These are phyloP conservation scores for Drosophila teissieri DNA, from an alignment of 1,140 invertebrate genomes.

Conservation along the genomic window DNA sequence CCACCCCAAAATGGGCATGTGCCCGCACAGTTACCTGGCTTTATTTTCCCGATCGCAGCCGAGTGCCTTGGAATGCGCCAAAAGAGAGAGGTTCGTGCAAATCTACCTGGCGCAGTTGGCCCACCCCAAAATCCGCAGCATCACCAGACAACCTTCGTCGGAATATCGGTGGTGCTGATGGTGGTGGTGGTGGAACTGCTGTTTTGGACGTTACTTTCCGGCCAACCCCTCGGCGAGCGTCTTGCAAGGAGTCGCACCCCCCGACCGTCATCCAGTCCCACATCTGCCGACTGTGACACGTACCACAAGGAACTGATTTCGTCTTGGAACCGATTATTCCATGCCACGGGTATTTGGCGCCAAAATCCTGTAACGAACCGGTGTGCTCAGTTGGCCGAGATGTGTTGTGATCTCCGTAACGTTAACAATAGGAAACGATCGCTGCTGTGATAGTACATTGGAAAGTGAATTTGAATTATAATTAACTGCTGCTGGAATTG, in stretches of 20 bases:
- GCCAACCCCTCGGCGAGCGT: slow-evolving; percentile 50
- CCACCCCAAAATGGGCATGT: slow-evolving; percentile 61
- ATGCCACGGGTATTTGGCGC: slow-evolving; percentile 27
- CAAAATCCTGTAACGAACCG: slow-evolving; percentile 47
- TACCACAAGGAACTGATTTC: slow-evolving; percentile 46
- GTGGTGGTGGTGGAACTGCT: slow-evolving; percentile 66
- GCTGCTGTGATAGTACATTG: neutral
- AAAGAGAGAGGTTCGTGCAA: slow-evolving; percentile 70
- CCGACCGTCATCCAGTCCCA: neutral
- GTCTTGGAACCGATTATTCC: slow-evolving; percentile 10
- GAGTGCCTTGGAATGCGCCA: slow-evolving; percentile 78
- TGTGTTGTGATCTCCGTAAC: slow-evolving; percentile 27
- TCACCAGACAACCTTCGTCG: slow-evolving; percentile 51
- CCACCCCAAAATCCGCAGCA: slow-evolving; percentile 66
- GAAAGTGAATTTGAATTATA: slow-evolving; percentile 31
- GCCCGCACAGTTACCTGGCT: slow-evolving; percentile 69
- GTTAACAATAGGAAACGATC: slow-evolving; percentile 11
- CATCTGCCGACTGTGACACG: slow-evolving; percentile 43
- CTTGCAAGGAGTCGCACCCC: slow-evolving; percentile 41
- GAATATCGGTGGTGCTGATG: slow-evolving; percentile 44
- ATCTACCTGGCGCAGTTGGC: slow-evolving; percentile 75
- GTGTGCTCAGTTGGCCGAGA: slow-evolving; percentile 23
- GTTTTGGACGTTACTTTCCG: slow-evolving; percentile 64
- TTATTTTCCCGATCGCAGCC: neutral
- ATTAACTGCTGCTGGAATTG: slow-evolving; percentile 1